These are phyloP conservation scores for Papilio polyxenes DNA, from an alignment of 1,140 invertebrate species.

Conservation along the genomic window DNA sequence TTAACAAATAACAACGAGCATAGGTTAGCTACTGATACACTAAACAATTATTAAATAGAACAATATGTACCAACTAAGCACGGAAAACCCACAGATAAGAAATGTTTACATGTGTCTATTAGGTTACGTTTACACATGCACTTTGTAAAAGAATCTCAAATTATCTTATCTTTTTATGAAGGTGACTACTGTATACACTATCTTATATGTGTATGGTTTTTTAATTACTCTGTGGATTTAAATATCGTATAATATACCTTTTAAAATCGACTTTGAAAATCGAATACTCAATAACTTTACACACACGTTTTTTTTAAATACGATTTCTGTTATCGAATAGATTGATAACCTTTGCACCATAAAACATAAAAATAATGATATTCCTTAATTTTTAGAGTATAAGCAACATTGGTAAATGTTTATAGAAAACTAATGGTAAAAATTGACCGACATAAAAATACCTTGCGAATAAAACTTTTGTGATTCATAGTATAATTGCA, in stretches of 20 bases:
- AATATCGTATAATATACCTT: neutral
- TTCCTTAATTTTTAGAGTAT: too few relatives aligned
- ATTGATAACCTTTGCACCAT: too few relatives aligned
- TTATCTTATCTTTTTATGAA: conserved; percentile 13
- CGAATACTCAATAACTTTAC: too few relatives aligned
- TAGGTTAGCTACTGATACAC: neutral
- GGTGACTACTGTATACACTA: neutral
- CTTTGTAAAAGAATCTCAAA: neutral
- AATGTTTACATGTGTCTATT: conserved; percentile 14
- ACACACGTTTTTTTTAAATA: too few relatives aligned
- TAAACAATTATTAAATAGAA: neutral
- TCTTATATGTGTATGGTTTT: neutral
- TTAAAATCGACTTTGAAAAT: neutral
- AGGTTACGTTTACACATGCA: neutral
- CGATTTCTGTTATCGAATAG: too few relatives aligned
- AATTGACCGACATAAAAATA: too few relatives aligned
- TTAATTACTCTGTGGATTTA: neutral
- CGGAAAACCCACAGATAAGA: conserved; percentile 13
- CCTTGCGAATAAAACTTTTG: too few relatives aligned
- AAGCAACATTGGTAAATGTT: too few relatives aligned
- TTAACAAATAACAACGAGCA: neutral
- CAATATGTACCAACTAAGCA: conserved; percentile 1
- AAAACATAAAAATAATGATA: too few relatives aligned
- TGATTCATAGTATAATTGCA: too few relatives aligned
- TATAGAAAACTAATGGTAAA: too few relatives aligned